Conservation (phyloP, 2,888 invertebrate genomes). For the Oligia fasciuncula region DNA sequence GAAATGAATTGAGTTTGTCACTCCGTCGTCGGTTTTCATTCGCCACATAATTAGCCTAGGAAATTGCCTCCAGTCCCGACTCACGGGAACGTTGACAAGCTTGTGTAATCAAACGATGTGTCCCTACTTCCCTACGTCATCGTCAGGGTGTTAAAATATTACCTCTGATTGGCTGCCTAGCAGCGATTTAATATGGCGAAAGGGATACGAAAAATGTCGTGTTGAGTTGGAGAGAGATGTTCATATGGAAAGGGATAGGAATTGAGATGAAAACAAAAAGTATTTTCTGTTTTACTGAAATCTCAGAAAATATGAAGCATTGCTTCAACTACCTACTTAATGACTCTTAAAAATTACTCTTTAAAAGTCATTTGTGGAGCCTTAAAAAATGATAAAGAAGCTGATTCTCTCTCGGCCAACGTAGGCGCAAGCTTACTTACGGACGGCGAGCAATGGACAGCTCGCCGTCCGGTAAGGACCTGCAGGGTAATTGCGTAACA, state of each 20-base stretch:
- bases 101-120: constrained; percentile 61
- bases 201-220: constrained; percentile 10
- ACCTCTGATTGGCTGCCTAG: constrained; percentile 47
- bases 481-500: no score
- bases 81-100: constrained; percentile 65
- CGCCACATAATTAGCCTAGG: constrained; percentile 85
- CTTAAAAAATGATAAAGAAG: not conserved
- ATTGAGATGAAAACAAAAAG: not conserved
- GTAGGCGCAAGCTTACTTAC: no score
- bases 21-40: constrained; percentile 81
- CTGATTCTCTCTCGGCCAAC: no score
- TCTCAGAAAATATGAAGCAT: not conserved
- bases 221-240: not conserved
- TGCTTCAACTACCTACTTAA: not conserved
- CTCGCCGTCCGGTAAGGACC: no score
- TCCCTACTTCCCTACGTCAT: constrained; percentile 27
- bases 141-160: constrained; percentile 47
- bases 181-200: constrained; percentile 23
- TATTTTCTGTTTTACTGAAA: not conserved
- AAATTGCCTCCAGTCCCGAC: constrained; percentile 79
- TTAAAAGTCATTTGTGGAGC: not conserved
- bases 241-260: not conserved
- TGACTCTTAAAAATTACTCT: not conserved
- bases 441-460: no score
- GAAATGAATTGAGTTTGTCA: constrained; percentile 79